Percentiles rank a stretch among this genome's conserved stretches.
Conservation (phyloP, 2,888 invertebrate species). For the Panopea generosa region DNA sequence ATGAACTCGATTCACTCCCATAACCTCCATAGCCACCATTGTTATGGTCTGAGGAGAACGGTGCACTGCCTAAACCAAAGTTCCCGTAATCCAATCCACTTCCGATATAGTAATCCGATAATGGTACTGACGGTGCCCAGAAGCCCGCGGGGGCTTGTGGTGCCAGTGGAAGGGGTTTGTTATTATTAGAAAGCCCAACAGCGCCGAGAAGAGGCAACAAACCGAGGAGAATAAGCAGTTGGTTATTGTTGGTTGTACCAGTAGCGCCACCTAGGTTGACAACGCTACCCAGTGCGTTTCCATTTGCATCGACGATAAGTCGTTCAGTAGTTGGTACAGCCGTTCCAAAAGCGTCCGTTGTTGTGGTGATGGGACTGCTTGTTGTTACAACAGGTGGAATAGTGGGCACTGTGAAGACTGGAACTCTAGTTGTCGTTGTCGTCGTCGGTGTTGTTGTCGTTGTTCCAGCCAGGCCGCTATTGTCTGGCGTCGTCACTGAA, state of each 20-base stretch:
- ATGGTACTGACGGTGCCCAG: conserved; percentile 9
- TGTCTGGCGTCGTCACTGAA: conserved; percentile 11
- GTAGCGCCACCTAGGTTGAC: neutral
- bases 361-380: neutral
- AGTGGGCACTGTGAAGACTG: conserved; percentile 39
- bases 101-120: conserved; percentile 28
- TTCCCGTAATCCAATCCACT: conserved; percentile 45
- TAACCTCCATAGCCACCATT: too few relatives aligned
- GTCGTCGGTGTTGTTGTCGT: too few relatives aligned
- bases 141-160: neutral
- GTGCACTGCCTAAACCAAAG: conserved; percentile 21
- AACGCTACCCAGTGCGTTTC: conserved; percentile 1
- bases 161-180: neutral
- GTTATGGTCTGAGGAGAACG: too few relatives aligned
- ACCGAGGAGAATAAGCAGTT: conserved; percentile 40
- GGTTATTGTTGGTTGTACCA: conserved; percentile 29
- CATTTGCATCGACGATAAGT: conserved; percentile 32
- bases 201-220: conserved; percentile 53
- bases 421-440: conserved; percentile 18
- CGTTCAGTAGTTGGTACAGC: conserved; percentile 6
- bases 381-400: neutral
- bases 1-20: too few relatives aligned
- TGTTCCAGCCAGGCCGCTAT: conserved; percentile 18
- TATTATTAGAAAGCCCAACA: conserved; percentile 18
- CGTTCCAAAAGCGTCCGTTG: neutral